These are phyloP conservation scores for Leucoraja erinaceus DNA, from an alignment of 2,113 vertebrate species.

Conservation along the genomic window DNA sequence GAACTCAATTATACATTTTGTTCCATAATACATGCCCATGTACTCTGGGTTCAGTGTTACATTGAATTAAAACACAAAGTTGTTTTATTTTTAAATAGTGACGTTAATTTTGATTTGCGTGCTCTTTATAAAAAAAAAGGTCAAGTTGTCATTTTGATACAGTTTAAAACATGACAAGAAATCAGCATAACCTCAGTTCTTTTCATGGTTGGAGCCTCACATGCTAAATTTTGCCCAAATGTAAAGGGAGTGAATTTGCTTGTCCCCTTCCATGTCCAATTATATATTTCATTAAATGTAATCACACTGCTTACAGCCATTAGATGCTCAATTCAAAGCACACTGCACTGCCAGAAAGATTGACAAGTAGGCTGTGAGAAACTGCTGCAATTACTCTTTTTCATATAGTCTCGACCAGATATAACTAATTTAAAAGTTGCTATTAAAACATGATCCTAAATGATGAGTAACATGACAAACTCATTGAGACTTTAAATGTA, in stretches of 20 bases:
- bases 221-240: slow-evolving; percentile 66
- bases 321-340: slow-evolving; percentile 72
- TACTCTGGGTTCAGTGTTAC: slow-evolving; percentile 29
- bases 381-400: neutral
- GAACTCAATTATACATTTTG: neutral
- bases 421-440: slow-evolving; percentile 23
- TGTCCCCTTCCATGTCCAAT: slow-evolving; percentile 60
- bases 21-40: neutral
- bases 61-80: slow-evolving; percentile 30
- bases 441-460: neutral
- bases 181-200: slow-evolving; percentile 71
- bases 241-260: slow-evolving; percentile 67
- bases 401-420: neutral
- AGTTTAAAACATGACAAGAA: slow-evolving; percentile 40
- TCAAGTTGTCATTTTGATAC: neutral
- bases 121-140: neutral
- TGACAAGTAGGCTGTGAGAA: slow-evolving; percentile 35
- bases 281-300: slow-evolving; percentile 54
- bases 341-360: slow-evolving; percentile 60
- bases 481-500: neutral
- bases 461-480: neutral
- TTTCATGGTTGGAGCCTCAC: slow-evolving; percentile 70
- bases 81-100: neutral
- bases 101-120: neutral
- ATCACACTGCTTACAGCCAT: slow-evolving; percentile 61